Conservation (phyloP, 2,888 invertebrate species). For the Cosmia pyralina region DNA sequence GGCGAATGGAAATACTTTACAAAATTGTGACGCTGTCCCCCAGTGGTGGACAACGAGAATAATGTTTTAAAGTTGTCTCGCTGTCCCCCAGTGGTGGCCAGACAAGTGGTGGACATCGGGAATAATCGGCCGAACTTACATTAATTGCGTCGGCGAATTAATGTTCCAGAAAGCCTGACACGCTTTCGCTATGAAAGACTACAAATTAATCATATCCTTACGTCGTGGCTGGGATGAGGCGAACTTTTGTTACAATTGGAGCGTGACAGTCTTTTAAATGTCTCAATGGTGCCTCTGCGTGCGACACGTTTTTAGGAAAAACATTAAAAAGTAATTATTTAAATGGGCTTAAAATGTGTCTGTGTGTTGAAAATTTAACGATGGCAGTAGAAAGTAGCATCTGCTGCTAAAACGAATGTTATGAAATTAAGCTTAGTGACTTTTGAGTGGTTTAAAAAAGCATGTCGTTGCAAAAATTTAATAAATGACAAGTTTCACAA, state of each 20-base stretch:
- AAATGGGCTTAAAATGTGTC: slow-evolving; percentile 29
- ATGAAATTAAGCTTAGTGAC: slow-evolving; percentile 26
- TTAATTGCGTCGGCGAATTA: slow-evolving; percentile 23
- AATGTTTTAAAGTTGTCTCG: too few relatives aligned
- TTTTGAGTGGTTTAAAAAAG: slow-evolving; percentile 4
- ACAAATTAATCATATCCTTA: slow-evolving; percentile 39
- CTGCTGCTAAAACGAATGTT: slow-evolving; percentile 4
- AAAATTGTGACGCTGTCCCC: too few relatives aligned
- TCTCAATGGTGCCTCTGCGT: slow-evolving; percentile 2
- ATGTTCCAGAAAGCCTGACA: slow-evolving; percentile 24
- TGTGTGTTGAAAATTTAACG: neutral
- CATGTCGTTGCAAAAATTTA: neutral
- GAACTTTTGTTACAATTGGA: slow-evolving; percentile 15
- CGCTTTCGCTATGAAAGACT: slow-evolving; percentile 23
- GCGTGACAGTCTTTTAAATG: slow-evolving; percentile 11
- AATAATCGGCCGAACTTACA: too few relatives aligned
- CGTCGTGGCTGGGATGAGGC: slow-evolving; percentile 2
- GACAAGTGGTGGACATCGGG: too few relatives aligned
- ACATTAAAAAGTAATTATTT: slow-evolving; percentile 57
- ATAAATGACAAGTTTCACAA: neutral
- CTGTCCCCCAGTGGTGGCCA: too few relatives aligned
- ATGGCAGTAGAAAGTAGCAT: slow-evolving; percentile 6
- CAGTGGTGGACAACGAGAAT: too few relatives aligned
- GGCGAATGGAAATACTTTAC: too few relatives aligned
- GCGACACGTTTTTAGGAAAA: slow-evolving; percentile 10